Evolutionary conservation across 1,140 invertebrate genomes (phyloP).

Genomic region (Ditylenchus dipsaci): DNA sequence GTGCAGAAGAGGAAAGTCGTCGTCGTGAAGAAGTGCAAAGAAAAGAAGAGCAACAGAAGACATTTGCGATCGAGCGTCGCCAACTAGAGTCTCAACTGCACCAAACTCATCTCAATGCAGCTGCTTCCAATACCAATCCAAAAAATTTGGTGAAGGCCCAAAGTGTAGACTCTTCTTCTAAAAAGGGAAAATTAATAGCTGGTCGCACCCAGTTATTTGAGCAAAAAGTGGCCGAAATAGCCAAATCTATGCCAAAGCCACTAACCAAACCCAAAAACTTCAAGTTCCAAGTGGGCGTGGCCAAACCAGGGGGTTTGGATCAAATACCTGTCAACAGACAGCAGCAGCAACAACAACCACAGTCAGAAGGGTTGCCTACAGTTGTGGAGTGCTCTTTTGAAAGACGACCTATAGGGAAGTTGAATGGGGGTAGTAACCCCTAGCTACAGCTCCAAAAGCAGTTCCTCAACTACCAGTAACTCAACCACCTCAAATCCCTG

Average conservation of each 20-base stretch:
- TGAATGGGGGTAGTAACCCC: too few species aligned
- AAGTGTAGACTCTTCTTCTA: background rate
- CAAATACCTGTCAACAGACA: background rate
- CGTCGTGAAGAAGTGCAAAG: conserved; percentile 31
- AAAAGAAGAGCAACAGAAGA: conserved; percentile 31
- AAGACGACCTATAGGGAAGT: too few species aligned
- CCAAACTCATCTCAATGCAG: conserved; percentile 22
- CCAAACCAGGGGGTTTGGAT: background rate
- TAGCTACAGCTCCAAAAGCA: too few species aligned
- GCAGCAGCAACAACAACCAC: too few species aligned
- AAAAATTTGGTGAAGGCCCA: too few species aligned
- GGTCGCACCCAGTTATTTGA: conserved; percentile 41
- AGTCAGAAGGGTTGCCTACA: too few species aligned
- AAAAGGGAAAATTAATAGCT: conserved; percentile 36
- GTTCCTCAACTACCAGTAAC: too few species aligned
- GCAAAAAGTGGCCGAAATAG: conserved; percentile 30
- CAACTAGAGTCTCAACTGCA: conserved; percentile 34
- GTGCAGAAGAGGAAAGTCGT: conserved; percentile 37
- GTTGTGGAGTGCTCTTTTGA: too few species aligned
- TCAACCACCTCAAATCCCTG: conserved; percentile 9
- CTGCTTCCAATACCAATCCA: background rate
- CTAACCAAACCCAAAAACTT: conserved; percentile 39
- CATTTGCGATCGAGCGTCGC: conserved; percentile 33
- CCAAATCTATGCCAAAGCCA: conserved; percentile 19
- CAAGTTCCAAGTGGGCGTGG: conserved; percentile 34